Percentiles rank a stretch among this genome's conserved stretches.
Conservation (phyloP, 2,797 vertebrate species). For the Ciconia nigra region DNA sequence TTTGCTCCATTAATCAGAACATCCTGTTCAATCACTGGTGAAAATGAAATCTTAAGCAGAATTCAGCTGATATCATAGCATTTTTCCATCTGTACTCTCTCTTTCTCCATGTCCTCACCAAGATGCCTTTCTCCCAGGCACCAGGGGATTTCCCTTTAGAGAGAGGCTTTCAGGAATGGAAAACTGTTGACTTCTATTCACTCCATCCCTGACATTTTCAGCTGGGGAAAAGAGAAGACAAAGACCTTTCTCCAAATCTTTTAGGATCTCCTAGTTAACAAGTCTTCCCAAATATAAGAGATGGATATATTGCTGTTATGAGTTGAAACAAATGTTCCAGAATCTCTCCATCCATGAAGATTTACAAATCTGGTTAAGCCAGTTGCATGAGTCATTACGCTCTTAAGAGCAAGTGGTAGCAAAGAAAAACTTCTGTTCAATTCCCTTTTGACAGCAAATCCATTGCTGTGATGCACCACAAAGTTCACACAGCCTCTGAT, state of each 20-base stretch:
- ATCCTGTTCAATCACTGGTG: neutral
- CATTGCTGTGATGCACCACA: conserved; percentile 9
- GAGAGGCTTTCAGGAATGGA: neutral
- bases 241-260: neutral
- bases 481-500: conserved; percentile 35
- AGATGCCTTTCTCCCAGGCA: neutral
- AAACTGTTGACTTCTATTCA: neutral
- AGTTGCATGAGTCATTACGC: neutral
- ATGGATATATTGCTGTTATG: neutral
- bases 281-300: neutral
- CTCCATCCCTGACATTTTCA: neutral
- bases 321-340: neutral
- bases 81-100: neutral
- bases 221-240: neutral
- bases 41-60: neutral
- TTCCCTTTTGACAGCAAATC: conserved; percentile 56
- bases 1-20: neutral
- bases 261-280: neutral
- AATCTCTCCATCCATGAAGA: neutral
- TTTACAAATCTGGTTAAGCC: conserved; percentile 8
- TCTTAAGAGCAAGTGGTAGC: conserved; percentile 26
- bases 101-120: neutral
- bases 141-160: neutral
- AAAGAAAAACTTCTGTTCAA: conserved; percentile 31
- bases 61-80: neutral